phyloP scores from a whole-genome alignment of 2,888 invertebrate genomes.

The Tricholauxania praeusta region DNA sequence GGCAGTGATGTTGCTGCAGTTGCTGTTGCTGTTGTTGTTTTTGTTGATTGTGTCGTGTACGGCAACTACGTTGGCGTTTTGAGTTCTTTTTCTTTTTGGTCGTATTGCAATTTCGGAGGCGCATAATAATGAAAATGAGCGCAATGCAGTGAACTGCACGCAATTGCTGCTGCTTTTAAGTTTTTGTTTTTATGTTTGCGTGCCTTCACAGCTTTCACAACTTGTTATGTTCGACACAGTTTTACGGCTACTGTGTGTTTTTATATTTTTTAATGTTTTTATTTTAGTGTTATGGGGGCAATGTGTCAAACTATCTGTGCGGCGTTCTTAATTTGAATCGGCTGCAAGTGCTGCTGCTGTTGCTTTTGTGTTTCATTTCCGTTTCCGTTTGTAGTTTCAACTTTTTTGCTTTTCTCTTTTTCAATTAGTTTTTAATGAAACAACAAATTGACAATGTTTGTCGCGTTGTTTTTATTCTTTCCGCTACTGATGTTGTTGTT shows the following conservation, averaged over 20 bases:
- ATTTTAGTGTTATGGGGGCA: too few relatives aligned
- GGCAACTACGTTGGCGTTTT: background rate
- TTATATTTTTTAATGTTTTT: too few relatives aligned
- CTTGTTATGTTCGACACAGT: too few relatives aligned
- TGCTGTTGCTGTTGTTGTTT: background rate
- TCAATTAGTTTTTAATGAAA: conserved; percentile 7
- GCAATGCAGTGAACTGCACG: background rate
- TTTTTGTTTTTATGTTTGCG: background rate
- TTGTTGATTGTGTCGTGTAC: background rate
- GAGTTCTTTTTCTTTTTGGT: background rate
- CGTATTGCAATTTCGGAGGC: background rate
- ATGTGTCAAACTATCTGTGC: conserved; percentile 26
- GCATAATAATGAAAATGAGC: conserved; percentile 8
- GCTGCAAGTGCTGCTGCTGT: conserved; percentile 11
- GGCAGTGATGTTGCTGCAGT: background rate
- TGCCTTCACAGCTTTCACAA: background rate
- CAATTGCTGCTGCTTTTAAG: background rate
- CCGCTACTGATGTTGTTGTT: conserved; percentile 29
- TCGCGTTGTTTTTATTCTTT: conserved; percentile 32
- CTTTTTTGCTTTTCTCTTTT: too few relatives aligned
- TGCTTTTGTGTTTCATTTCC: conserved; percentile 29
- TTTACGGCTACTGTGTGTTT: too few relatives aligned
- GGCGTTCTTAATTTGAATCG: conserved; percentile 8
- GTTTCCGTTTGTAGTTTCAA: background rate
- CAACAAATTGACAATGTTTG: conserved; percentile 41